These are phyloP conservation scores for Scaptomyza montana DNA, from an alignment of 1,140 invertebrate species.

Conservation along the genomic window DNA sequence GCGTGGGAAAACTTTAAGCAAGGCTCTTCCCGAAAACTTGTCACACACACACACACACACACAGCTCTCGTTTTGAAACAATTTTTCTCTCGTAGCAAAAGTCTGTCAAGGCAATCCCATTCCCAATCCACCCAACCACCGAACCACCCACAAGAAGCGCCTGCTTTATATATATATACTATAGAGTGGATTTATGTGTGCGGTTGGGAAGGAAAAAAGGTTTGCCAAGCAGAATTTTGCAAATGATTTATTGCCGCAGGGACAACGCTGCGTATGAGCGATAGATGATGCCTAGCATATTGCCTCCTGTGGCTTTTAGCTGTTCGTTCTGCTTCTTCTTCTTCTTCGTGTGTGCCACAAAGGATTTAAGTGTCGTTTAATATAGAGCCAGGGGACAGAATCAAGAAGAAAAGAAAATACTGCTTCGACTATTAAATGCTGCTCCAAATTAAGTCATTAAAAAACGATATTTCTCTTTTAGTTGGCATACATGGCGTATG, in stretches of 20 bases:
- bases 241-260: constrained; percentile 72
- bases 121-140: too few species aligned
- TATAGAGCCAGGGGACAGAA: constrained; percentile 35
- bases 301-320: background rate
- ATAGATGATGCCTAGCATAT: constrained; percentile 32
- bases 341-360: constrained; percentile 38
- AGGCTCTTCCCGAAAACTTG: constrained; percentile 13
- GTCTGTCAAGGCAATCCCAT: constrained; percentile 15
- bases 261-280: constrained; percentile 69
- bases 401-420: constrained; percentile 9
- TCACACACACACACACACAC: background rate
- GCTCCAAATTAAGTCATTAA: constrained; percentile 77
- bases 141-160: background rate
- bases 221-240: constrained; percentile 58
- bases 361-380: constrained; percentile 72
- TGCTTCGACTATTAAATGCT: constrained; percentile 61
- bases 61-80: constrained; percentile 13
- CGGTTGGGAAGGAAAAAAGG: constrained; percentile 48
- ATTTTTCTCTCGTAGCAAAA: constrained; percentile 16
- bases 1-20: constrained; percentile 55
- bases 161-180: background rate
- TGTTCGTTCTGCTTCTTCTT: too few species aligned
- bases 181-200: background rate
- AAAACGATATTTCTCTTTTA: constrained; percentile 55
- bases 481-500: constrained; percentile 41